Conservation (phyloP, 2,113 vertebrate genomes). For the Ochotona curzoniae region DNA sequence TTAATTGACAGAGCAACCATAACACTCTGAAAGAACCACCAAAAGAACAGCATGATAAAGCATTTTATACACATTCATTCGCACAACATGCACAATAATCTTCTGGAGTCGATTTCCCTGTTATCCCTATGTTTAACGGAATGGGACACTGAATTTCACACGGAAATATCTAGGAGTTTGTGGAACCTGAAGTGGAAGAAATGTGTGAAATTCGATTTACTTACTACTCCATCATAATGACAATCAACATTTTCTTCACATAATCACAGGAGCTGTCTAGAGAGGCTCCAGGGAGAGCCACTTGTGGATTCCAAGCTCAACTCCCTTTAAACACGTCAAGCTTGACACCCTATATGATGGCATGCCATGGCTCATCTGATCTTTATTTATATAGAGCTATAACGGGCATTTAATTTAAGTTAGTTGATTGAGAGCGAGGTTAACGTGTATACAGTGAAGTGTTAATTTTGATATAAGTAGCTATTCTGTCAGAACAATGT, state of each 20-base stretch:
- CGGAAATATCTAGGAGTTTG: background rate
- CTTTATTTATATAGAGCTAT: background rate
- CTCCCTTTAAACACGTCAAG: background rate
- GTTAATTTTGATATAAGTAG: constrained; percentile 53
- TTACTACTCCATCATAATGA: background rate
- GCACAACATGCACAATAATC: background rate
- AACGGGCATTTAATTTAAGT: background rate
- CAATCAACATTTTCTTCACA: background rate
- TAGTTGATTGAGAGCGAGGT: constrained; percentile 32
- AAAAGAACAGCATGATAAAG: background rate
- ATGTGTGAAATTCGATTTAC: background rate
- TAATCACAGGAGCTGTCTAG: background rate
- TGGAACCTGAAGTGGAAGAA: background rate
- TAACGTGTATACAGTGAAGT: background rate
- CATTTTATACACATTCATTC: background rate
- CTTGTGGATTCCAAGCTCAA: background rate
- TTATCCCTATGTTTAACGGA: background rate
- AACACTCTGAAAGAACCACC: background rate
- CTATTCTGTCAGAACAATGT: constrained; percentile 38
- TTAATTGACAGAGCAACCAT: background rate
- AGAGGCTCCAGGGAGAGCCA: background rate
- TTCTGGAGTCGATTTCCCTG: background rate
- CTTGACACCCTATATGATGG: background rate
- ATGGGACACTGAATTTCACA: background rate
- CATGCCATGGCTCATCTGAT: background rate